Evolutionary conservation across 1,140 invertebrate species (phyloP), one percentile per base, ranked within the genome.

Genomic region (Dufourea novaeangliae): DNA sequence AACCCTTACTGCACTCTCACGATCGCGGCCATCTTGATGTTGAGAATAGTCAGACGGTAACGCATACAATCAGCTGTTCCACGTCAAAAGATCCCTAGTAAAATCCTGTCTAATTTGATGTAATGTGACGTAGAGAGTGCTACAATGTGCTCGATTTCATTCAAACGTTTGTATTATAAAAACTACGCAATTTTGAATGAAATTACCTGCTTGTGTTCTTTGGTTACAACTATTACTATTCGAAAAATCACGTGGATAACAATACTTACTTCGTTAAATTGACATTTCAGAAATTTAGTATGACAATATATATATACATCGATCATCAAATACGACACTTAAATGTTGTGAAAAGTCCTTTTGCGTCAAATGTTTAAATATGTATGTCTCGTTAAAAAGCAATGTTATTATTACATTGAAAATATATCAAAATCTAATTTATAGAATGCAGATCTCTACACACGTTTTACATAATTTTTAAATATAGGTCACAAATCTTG

Each of bases 21-120:
- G 46, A 82, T 50, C 79, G 79, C 70, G 37, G 84, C 88, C 87
- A 88, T 88, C 70, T 88, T 87, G 84, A 78, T 83, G 44, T 80
- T 56, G 78, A 78, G 50, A 52, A 67, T 79, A 76, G 52, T 81
- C 46, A 22, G 14, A 63, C 20, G 44, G 56, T 72, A 20, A 22
- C 56, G 37, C 37, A 59, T 71, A 63, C 77, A 66, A 89, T 89
- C 88, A 89, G 88, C 88, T 89, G 87, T 84, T 88, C 61, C 52
- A 46, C 67, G 68, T 83, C 44, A 78, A 83, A 83, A 78, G 39
- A 34, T 83, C 69, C 78, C 78, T 75, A 80, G 70, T 69, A 34
- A 63, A 62, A 50, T 59, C 1, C 11, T 57, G 14, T 41, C 6
- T 69, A 25, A 20, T 29, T 57, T 12, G 14, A 57, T 27, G 25